Conservation (phyloP, 2,797 vertebrate genomes). For the Meda fulgida region DNA sequence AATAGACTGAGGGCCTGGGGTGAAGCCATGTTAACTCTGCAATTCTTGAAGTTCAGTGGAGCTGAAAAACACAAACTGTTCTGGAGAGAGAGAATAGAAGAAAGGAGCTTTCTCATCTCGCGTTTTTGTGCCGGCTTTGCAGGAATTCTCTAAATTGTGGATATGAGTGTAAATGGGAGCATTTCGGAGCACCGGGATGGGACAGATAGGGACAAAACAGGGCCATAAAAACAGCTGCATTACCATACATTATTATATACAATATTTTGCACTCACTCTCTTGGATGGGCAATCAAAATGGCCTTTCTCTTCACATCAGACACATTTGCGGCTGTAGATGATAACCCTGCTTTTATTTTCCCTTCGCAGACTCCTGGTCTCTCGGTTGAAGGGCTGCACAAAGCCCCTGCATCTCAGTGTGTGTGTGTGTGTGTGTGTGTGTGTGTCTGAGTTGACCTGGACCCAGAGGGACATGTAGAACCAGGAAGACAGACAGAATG, state of each 20-base stretch:
- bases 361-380: slow-evolving; percentile 75
- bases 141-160: slow-evolving; percentile 68
- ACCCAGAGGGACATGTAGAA: slow-evolving; percentile 64
- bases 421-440: slow-evolving; percentile 57
- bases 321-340: slow-evolving; percentile 77
- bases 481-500: slow-evolving; percentile 59
- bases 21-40: slow-evolving; percentile 65
- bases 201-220: slow-evolving; percentile 65
- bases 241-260: slow-evolving; percentile 75
- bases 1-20: slow-evolving; percentile 61
- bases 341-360: slow-evolving; percentile 75
- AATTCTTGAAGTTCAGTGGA: slow-evolving; percentile 70
- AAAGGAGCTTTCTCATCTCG: slow-evolving; percentile 59
- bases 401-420: slow-evolving; percentile 69
- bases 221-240: slow-evolving; percentile 73
- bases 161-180: slow-evolving; percentile 70
- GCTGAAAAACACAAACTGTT: slow-evolving; percentile 68
- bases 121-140: slow-evolving; percentile 65
- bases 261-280: slow-evolving; percentile 73
- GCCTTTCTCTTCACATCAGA: slow-evolving; percentile 68
- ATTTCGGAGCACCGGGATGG: slow-evolving; percentile 62
- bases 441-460: slow-evolving; percentile 76
- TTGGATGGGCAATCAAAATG: slow-evolving; percentile 77
- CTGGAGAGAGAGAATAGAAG: slow-evolving; percentile 50
- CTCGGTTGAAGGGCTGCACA: slow-evolving; percentile 74